phyloP scores from a whole-genome alignment of 2,888 invertebrate species.

The Anthophora plumipes region DNA sequence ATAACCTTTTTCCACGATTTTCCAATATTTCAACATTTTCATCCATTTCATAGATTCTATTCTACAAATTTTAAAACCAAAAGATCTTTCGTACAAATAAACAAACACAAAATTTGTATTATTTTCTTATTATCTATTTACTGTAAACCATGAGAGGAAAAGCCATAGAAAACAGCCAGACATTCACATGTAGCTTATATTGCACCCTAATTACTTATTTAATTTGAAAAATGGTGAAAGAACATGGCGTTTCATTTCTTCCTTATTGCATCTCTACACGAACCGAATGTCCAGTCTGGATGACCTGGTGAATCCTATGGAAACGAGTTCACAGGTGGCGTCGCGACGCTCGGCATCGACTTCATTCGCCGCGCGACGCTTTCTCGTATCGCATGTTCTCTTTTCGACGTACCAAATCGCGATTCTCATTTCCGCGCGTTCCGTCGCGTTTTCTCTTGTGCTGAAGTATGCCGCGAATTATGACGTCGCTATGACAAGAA shows the following conservation, averaged over 20 bases:
- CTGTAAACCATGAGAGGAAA: no score
- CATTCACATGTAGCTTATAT: no score
- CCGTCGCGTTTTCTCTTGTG: constrained; percentile 6
- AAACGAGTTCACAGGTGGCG: constrained; percentile 72
- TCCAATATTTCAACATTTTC: no score
- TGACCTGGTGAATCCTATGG: constrained; percentile 35
- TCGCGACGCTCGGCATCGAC: constrained; percentile 66
- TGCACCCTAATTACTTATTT: no score
- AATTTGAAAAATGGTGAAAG: no score
- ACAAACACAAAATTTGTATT: no score
- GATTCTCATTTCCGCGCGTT: neutral
- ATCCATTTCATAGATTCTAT: no score
- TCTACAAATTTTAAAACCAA: no score
- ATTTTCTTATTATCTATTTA: no score
- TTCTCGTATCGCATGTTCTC: constrained; percentile 63
- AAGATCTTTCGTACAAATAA: no score
- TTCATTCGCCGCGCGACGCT: constrained; percentile 77
- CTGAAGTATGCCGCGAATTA: constrained; percentile 3
- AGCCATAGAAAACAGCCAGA: no score
- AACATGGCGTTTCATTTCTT: neutral
- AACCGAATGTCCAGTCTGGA: constrained; percentile 28
- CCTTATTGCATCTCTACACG: neutral
- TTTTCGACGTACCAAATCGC: neutral
- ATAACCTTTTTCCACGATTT: no score
- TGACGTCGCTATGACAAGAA: constrained; percentile 21